Percentiles rank a stretch among this genome's conserved stretches.
Conservation (phyloP, 1,140 invertebrate species). For the Euura lappo region DNA sequence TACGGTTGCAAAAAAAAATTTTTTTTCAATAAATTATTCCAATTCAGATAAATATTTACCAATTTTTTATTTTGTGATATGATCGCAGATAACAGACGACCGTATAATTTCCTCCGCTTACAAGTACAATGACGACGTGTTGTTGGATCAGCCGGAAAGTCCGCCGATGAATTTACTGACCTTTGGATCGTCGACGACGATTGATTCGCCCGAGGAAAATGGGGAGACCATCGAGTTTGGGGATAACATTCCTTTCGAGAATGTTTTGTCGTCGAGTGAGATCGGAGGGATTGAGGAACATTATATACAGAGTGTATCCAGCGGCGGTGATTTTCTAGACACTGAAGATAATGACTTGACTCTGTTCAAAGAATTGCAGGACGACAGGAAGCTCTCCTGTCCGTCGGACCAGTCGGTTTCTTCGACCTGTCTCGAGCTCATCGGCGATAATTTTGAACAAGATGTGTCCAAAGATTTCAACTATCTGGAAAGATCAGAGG, state of each 20-base stretch:
- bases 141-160: background rate
- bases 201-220: background rate
- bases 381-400: background rate
- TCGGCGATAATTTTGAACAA: background rate
- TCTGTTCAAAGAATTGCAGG: background rate
- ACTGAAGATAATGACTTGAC: background rate
- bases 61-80: background rate
- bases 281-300: background rate
- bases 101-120: background rate
- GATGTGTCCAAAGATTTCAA: background rate
- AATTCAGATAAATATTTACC: background rate
- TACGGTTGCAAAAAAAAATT: background rate
- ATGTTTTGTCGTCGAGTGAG: background rate
- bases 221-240: background rate
- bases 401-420: background rate
- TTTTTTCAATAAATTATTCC: background rate
- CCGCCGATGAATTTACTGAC: background rate
- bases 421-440: background rate
- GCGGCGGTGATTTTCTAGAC: background rate
- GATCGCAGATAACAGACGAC: background rate
- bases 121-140: background rate
- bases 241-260: background rate
- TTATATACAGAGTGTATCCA: background rate
- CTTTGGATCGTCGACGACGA: background rate
- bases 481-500: too few species aligned